These are phyloP conservation scores for Clarias magur DNA, from an alignment of 2,113 vertebrate genomes.

Conservation along the genomic window DNA sequence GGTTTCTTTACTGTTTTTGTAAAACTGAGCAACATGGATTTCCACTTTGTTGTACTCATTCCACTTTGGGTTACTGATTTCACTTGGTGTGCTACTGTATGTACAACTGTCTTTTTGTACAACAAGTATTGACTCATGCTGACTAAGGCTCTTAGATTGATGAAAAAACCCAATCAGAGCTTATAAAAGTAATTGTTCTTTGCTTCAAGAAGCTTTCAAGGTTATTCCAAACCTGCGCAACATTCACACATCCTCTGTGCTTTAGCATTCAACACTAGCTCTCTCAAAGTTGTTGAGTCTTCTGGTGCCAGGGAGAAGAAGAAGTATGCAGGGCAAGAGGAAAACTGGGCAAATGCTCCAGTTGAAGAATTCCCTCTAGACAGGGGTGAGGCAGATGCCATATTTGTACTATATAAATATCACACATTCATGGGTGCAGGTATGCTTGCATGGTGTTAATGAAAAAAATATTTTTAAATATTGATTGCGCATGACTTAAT, in stretches of 20 bases:
- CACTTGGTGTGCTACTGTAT: too few species aligned
- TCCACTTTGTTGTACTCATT: too few species aligned
- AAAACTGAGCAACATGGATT: background rate
- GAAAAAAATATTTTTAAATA: background rate
- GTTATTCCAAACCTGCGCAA: background rate
- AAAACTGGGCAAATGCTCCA: slow-evolving; percentile 48
- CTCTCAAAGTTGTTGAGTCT: slow-evolving; percentile 15
- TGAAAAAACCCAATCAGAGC: background rate
- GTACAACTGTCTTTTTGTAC: background rate
- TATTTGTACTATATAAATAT: slow-evolving; percentile 58
- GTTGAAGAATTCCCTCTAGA: slow-evolving; percentile 33
- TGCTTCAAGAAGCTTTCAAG: background rate
- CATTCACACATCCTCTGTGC: slow-evolving; percentile 29
- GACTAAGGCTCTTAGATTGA: background rate
- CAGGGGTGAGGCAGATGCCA: slow-evolving; percentile 62
- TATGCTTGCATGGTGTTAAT: slow-evolving; percentile 1
- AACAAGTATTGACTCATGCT: background rate
- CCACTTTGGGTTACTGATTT: background rate
- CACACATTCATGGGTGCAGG: slow-evolving; percentile 38
- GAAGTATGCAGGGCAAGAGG: slow-evolving; percentile 31
- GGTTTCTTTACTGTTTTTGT: background rate
- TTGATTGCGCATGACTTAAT: background rate
- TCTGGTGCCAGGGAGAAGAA: slow-evolving; percentile 44
- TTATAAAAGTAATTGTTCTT: background rate
- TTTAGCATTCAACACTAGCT: slow-evolving; percentile 37